Evolutionary conservation across 2,888 invertebrate species (phyloP), one percentile per base, ranked within the genome.

Genomic region (Hipparchia semele): DNA sequence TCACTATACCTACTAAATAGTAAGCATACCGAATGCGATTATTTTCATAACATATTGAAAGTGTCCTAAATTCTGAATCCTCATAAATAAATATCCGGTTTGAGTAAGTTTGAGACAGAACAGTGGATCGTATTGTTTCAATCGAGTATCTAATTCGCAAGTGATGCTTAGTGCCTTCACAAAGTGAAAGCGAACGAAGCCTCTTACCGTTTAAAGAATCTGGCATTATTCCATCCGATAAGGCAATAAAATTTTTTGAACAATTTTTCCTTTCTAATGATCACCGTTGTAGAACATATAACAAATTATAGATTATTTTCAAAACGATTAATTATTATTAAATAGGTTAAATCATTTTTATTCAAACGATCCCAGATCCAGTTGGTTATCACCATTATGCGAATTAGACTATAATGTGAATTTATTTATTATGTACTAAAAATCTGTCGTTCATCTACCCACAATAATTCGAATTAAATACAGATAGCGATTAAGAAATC

Each of bases 161-260:
- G 84, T 85, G 84, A 86, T 85, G 81, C 83, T 83, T 80, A 86
- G 86, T 88, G 87, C 87, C 86, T 89, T 85, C 88, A 87, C 86
- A 85, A 82, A 86, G 84, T 86, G 84, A 84, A 83, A 79, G 83
- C 81, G 77, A 76, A 75, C 74, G 75, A 80, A 75, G 71, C 68
- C 71, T 68, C 62, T 73, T 72, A 76, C 70, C 59, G 51, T 71
- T 68, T 72, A 71, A 75, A 70, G 69, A 66, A 59, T 73, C 75
- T 73, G 73, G 73, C 73, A 77, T 74, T 73, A 71, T 77, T 76
- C 75, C 76, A 77, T 77, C 76, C 75, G 72, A 75, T 65, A 72
- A 62, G 72, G 60, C 75, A 71, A 75, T 74, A 59, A 72, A 62
- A 51, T 74, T 62, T 58, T 71, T 72, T 70, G 65, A 68, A 8